phyloP scores from a whole-genome alignment of 2,113 vertebrate species.

The Corapipo altera region DNA sequence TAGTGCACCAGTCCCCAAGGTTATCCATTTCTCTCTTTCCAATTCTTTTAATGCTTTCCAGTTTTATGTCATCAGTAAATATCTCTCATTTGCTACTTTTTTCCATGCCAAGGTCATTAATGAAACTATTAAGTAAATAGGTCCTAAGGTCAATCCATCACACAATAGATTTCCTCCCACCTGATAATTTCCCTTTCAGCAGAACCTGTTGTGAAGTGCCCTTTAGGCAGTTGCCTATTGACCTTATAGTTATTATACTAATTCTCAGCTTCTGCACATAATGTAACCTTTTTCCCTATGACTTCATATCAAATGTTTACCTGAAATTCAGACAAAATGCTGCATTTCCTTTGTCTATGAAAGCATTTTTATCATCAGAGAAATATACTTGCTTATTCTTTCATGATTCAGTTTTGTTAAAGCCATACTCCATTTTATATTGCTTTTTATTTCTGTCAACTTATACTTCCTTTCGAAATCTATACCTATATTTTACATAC shows the following conservation, averaged over 20 bases:
- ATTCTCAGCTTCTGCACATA: neutral
- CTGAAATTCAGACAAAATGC: neutral
- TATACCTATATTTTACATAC: neutral
- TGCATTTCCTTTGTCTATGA: neutral
- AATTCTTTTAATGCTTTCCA: neutral
- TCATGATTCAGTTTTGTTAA: neutral
- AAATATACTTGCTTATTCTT: neutral
- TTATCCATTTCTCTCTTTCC: conserved; percentile 15
- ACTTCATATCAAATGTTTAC: neutral
- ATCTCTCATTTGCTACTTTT: conserved; percentile 15
- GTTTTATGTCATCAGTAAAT: conserved; percentile 21
- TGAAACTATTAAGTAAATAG: neutral
- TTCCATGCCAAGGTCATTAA: neutral
- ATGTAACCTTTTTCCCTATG: neutral
- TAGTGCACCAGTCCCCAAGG: neutral
- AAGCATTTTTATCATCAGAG: neutral
- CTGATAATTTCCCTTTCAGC: conserved; percentile 24
- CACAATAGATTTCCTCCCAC: conserved; percentile 30
- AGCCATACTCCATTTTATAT: neutral
- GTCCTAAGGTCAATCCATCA: neutral
- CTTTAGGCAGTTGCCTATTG: neutral
- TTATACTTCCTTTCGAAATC: neutral
- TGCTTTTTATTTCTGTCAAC: neutral
- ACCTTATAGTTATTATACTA: neutral
- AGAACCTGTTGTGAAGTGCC: neutral